Evolutionary conservation across 2,888 invertebrate genomes (phyloP).

Genomic region (Hypomecis atomaria): DNA sequence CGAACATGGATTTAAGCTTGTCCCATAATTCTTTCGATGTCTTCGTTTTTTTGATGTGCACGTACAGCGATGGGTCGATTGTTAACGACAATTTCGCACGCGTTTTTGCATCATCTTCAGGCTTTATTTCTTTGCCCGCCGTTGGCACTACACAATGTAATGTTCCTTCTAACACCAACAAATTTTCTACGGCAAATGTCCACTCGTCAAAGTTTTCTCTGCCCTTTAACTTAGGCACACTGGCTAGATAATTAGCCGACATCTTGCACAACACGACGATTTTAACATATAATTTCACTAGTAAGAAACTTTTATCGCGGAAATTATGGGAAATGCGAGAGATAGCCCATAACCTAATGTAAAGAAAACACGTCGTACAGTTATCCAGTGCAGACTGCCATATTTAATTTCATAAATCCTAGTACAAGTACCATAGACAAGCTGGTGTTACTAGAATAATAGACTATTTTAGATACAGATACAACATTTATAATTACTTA

Average conservation of each 20-base stretch:
- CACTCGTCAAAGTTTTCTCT: conserved; percentile 3
- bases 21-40: conserved; percentile 7
- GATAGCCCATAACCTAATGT: no score
- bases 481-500: no score
- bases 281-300: no score
- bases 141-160: background rate
- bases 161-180: conserved; percentile 15
- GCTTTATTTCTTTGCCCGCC: background rate
- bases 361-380: no score
- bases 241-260: conserved; percentile 3
- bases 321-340: no score
- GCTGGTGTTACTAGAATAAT: no score
- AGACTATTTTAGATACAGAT: no score
- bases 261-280: background rate
- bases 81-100: conserved; percentile 15
- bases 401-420: no score
- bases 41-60: no score
- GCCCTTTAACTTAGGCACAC: conserved; percentile 14
- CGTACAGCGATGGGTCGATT: conserved; percentile 10
- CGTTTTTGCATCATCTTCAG: background rate
- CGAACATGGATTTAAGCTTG: conserved; percentile 10
- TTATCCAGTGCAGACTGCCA: no score
- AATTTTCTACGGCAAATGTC: conserved; percentile 18
- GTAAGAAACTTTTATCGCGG: no score
- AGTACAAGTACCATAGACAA: no score